Conservation (phyloP, 2,797 vertebrate species). For the Staurois parvus region DNA sequence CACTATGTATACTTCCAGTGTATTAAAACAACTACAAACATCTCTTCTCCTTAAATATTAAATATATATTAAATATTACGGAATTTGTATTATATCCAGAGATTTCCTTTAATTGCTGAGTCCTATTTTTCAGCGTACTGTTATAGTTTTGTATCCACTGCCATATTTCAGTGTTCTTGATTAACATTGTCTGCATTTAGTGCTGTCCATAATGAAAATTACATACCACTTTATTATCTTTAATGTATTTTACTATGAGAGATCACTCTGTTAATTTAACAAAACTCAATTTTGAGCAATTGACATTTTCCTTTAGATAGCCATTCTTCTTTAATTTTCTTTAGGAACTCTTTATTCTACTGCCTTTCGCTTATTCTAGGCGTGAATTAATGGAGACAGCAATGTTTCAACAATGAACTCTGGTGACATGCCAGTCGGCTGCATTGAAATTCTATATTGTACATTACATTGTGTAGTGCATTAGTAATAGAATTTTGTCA, state of each 20-base stretch:
- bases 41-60: background rate
- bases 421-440: slow-evolving; percentile 54
- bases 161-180: background rate
- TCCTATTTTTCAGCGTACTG: background rate
- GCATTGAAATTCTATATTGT: slow-evolving; percentile 50
- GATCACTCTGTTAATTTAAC: slow-evolving; percentile 42
- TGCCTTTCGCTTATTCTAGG: slow-evolving; percentile 36
- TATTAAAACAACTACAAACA: no score
- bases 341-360: slow-evolving; percentile 52
- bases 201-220: slow-evolving; percentile 27
- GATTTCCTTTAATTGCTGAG: background rate
- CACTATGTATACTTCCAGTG: no score
- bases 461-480: slow-evolving; percentile 54
- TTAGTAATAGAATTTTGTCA: slow-evolving; percentile 59
- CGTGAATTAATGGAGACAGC: slow-evolving; percentile 56
- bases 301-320: slow-evolving; percentile 49
- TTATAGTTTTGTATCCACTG: slow-evolving; percentile 4
- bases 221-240: slow-evolving; percentile 45
- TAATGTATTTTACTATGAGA: slow-evolving; percentile 34
- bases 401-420: slow-evolving; percentile 55
- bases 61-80: background rate
- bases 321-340: slow-evolving; percentile 52
- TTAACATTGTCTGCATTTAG: slow-evolving; percentile 20
- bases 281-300: slow-evolving; percentile 22
- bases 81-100: background rate